phyloP scores from a whole-genome alignment of 1,140 invertebrate genomes.

The Drosophila auraria region DNA sequence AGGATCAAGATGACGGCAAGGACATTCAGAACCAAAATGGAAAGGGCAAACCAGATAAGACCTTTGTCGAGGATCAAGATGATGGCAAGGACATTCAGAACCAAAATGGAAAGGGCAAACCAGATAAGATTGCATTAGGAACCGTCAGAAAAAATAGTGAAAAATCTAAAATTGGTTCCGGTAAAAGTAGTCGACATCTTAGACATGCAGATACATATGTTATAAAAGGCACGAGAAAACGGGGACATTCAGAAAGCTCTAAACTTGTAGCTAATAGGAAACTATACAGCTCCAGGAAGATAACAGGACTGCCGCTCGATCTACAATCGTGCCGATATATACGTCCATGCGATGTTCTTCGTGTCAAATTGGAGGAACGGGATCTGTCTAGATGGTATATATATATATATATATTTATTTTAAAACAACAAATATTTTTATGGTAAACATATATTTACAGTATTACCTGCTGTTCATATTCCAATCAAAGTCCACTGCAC shows the following conservation, averaged over 20 bases:
- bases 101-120: not conserved
- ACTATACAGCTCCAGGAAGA: not conserved
- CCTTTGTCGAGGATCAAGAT: not conserved
- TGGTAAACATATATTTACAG: not conserved
- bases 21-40: not conserved
- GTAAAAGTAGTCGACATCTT: not conserved
- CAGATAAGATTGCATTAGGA: not conserved
- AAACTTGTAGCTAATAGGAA: not conserved
- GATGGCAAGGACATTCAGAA: not conserved
- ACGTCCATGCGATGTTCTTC: conserved; percentile 58
- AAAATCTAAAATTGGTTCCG: not conserved
- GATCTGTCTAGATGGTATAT: conserved; percentile 58
- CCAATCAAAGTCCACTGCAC: not conserved
- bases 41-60: no score
- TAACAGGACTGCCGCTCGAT: not conserved
- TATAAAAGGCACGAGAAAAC: not conserved
- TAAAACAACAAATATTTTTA: not conserved
- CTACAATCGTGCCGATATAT: conserved; percentile 44
- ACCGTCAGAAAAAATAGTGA: not conserved
- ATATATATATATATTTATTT: conserved; percentile 1
- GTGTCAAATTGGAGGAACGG: conserved; percentile 55
- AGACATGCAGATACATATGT: not conserved
- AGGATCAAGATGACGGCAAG: not conserved
- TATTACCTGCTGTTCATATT: not conserved
- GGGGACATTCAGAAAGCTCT: not conserved